phyloP scores from a whole-genome alignment of 2,113 vertebrate species.

The Mesitornis unicolor region DNA sequence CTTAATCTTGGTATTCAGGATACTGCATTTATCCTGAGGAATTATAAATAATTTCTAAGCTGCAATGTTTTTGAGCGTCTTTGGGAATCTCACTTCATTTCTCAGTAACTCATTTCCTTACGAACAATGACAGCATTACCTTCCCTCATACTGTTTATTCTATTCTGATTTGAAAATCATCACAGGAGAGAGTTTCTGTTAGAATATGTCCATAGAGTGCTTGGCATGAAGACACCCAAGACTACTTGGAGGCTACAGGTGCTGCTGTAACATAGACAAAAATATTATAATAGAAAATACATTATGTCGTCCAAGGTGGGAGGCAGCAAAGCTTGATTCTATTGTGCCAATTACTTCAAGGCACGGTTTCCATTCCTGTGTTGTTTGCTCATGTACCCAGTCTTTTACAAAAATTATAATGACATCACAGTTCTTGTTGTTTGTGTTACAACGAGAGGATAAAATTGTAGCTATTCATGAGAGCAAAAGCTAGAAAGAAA shows the following conservation, averaged over 20 bases:
- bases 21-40: background rate
- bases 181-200: background rate
- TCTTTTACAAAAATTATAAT: slow-evolving; percentile 10
- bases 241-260: background rate
- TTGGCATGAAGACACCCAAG: background rate
- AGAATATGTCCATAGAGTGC: background rate
- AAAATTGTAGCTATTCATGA: slow-evolving; percentile 63
- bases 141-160: background rate
- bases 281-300: background rate
- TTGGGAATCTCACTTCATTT: background rate
- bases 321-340: background rate
- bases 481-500: slow-evolving; percentile 69
- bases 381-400: background rate
- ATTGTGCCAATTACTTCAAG: background rate
- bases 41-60: background rate
- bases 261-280: background rate
- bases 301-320: background rate
- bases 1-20: background rate
- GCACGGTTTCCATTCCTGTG: background rate
- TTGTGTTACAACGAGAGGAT: slow-evolving; percentile 26
- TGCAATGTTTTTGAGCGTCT: background rate
- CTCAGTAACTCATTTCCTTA: background rate
- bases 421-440: slow-evolving; percentile 22
- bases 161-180: background rate
- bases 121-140: background rate